phyloP scores from a whole-genome alignment of 2,113 vertebrate species.

The Sinocyclocheilus anshuiensis region DNA sequence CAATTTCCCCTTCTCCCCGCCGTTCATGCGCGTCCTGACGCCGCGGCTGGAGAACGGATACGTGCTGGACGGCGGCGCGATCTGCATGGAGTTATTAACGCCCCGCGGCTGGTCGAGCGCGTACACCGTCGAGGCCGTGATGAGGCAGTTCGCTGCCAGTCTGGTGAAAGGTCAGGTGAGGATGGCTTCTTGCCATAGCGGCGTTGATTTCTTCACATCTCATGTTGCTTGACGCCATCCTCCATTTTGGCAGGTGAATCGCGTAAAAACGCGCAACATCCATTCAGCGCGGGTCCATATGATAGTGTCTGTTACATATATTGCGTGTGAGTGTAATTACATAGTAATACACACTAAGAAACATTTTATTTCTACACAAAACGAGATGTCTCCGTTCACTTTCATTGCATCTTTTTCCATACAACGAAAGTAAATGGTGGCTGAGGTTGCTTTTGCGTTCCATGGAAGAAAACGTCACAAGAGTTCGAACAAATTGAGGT shows the following conservation, averaged over 20 bases:
- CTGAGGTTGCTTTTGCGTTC: neutral
- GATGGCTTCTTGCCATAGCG: neutral
- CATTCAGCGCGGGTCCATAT: neutral
- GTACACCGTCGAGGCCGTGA: conserved; percentile 98
- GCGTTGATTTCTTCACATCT: conserved; percentile 5
- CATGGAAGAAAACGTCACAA: neutral
- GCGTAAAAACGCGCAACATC: conserved; percentile 5
- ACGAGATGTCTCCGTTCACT: neutral
- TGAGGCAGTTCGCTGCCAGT: conserved; percentile 99
- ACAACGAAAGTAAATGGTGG: neutral
- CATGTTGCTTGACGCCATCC: conserved; percentile 11
- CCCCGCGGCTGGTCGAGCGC: conserved; percentile 98
- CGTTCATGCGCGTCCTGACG: conserved; percentile 97
- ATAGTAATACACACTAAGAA: neutral
- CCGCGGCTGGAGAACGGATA: conserved; percentile 98
- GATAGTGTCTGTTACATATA: neutral
- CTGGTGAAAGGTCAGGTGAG: conserved; percentile 99
- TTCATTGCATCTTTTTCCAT: neutral
- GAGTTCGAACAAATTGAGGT: neutral
- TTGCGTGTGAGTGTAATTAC: neutral
- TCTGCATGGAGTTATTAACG: conserved; percentile 99
- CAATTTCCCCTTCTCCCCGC: conserved; percentile 98
- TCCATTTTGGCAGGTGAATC: conserved; percentile 8
- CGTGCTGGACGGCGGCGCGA: conserved; percentile 96
- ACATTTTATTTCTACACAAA: neutral